A percentile compares a stretch with the other conserved stretches of the same genome.
Conservation (phyloP, 1,140 invertebrate species). For the Brachionus paranguensis region DNA sequence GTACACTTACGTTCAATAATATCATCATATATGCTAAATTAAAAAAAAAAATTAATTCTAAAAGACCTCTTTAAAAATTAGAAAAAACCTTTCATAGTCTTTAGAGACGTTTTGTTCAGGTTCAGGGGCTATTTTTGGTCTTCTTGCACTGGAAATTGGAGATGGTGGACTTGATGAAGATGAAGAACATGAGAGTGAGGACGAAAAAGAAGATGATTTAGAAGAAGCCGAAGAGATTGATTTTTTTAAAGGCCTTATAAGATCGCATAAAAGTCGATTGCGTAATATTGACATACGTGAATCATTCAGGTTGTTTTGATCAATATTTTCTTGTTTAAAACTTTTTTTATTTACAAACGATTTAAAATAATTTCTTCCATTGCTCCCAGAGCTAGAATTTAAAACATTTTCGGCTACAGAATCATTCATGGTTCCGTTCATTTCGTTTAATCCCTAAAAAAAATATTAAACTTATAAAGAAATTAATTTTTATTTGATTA, state of each 20-base stretch:
- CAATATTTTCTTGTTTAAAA: background rate
- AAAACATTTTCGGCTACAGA: background rate
- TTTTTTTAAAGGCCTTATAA: slow-evolving; percentile 7
- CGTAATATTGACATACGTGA: background rate
- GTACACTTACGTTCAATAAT: background rate
- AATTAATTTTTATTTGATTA: background rate
- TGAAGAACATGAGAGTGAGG: background rate
- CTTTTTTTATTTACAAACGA: background rate
- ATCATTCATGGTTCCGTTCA: background rate
- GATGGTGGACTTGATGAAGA: background rate
- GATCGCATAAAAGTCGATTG: background rate
- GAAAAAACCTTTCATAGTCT: background rate
- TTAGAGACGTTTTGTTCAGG: background rate
- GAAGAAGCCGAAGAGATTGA: background rate
- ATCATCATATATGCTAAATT: slow-evolving; percentile 11
- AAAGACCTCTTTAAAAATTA: background rate
- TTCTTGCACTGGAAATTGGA: background rate
- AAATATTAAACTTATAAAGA: background rate
- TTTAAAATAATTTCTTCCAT: background rate
- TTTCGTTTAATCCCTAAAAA: background rate
- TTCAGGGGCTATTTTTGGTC: background rate
- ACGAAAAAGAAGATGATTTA: slow-evolving; percentile 3
- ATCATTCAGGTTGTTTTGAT: background rate
- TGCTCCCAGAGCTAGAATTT: background rate
- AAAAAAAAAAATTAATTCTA: background rate